These are phyloP conservation scores for Aradophagus sp. DNA, from an alignment of 1,140 invertebrate genomes.

Conservation along the genomic window DNA sequence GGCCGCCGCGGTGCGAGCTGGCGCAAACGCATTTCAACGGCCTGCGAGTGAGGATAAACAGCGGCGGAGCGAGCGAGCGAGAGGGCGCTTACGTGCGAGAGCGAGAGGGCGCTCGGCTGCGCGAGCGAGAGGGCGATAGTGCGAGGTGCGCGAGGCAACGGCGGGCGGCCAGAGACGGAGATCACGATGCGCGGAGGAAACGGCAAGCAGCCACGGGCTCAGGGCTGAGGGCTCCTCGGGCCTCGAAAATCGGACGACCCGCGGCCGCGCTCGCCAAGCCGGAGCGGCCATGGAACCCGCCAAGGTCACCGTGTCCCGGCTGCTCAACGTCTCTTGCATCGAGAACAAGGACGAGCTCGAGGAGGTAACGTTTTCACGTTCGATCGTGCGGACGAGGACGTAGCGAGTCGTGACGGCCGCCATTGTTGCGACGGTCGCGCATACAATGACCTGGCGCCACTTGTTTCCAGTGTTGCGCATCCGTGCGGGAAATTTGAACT, in stretches of 20 bases:
- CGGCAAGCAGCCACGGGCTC: constrained; percentile 71
- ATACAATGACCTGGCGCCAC: constrained; percentile 64
- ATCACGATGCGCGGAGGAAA: constrained; percentile 73
- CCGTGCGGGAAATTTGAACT: constrained; percentile 64
- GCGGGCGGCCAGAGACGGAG: constrained; percentile 64
- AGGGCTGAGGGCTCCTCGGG: constrained; percentile 69
- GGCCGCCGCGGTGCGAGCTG: constrained; percentile 60
- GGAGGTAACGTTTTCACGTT: constrained; percentile 80
- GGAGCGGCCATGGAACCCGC: constrained; percentile 68
- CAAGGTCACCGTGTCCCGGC: constrained; percentile 64
- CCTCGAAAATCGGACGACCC: constrained; percentile 55
- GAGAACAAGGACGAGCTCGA: constrained; percentile 89
- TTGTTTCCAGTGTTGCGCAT: constrained; percentile 49
- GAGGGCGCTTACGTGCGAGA: constrained; percentile 18
- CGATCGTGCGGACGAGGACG: constrained; percentile 68
- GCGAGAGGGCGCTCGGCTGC: background rate
- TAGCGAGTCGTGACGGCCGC: constrained; percentile 69
- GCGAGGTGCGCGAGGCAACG: constrained; percentile 55
- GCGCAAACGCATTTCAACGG: constrained; percentile 70
- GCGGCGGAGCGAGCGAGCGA: constrained; percentile 62
- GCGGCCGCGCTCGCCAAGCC: constrained; percentile 49
- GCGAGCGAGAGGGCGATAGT: constrained; percentile 23
- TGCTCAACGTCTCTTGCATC: constrained; percentile 80
- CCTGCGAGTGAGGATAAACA: constrained; percentile 69
- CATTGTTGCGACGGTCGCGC: constrained; percentile 71